Evolutionary conservation across 2,888 invertebrate species (phyloP), one percentile per base, ranked within the genome.

Genomic region (Nymphalis c-album): DNA sequence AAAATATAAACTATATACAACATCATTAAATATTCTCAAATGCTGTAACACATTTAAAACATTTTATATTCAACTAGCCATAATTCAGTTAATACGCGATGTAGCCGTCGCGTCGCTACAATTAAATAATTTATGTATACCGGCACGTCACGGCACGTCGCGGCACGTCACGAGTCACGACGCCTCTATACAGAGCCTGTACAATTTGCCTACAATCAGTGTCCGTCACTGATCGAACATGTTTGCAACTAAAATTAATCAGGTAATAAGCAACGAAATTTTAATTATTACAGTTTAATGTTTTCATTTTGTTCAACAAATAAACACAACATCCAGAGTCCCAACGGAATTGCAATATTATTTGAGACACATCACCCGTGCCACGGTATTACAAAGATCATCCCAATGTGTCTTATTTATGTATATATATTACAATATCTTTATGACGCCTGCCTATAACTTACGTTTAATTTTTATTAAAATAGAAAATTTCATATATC

Each of bases 1-100:
- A 90, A 90, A 90, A 90, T 90, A 91, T 89, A 91, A 91, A 91
- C 88, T 92, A 92, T 92, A 90, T 92, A 92, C 92, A 92, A 91
- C 90, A 88, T 92, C 85, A 85, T 91, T 91, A 92, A 88, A 92
- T 89, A 91, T 92, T 88, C 90, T 90, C 90, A 91, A 92, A 92
- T 92, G 91, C 87, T 89, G 87, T 91, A 92, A 92, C 91, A 92
- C 91, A 91, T 92, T 88, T 91, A 92, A 92, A 91, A 88, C 88
- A 91, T 91, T 91, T 91, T 77, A 91, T 88, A 87, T 88, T 91
- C 85, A 91, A 91, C 91, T 91, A 90, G 88, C 84, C 90, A 80
- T 88, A 87, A 87, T 85, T 88, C 85, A 86, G 84, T 85, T 82
- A 85, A 80, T 84, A 80, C 77, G 84, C 84, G 81, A 78, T 74